Percentiles rank a stretch among this genome's conserved stretches.
Conservation (phyloP, 2,113 vertebrate species). For the Ceyx margarethae region DNA sequence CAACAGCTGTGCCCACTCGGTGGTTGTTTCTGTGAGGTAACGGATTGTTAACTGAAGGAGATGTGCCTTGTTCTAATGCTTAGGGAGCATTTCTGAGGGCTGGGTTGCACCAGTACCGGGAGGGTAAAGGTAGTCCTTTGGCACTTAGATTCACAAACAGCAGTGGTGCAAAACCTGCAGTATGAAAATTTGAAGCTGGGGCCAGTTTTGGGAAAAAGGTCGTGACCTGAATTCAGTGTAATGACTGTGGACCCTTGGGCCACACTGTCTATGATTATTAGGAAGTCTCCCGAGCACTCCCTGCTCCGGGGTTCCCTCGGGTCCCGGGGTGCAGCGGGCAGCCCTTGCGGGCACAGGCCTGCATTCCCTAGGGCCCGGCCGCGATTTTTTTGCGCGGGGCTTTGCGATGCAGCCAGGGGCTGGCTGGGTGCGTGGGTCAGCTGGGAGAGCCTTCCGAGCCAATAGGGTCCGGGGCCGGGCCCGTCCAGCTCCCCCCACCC, state of each 20-base stretch:
- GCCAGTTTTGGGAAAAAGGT: not conserved
- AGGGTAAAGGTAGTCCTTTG: not conserved
- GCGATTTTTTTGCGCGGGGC: not conserved
- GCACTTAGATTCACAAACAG: not conserved
- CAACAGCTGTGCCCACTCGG: constrained; percentile 24
- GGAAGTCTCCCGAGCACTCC: not conserved
- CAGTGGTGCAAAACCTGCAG: not conserved
- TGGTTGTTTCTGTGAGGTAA: constrained; percentile 1
- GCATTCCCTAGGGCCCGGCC: accelerated
- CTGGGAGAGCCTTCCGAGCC: accelerated
- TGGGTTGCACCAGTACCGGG: not conserved
- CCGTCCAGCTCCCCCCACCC: not conserved
- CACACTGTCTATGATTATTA: accelerated
- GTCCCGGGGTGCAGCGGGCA: not conserved
- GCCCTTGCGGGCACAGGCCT: no score
- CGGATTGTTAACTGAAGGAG: not conserved
- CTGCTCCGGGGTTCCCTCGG: accelerated
- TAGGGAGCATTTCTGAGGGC: not conserved
- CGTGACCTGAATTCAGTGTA: not conserved
- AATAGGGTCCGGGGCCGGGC: not conserved
- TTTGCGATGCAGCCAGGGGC: accelerated
- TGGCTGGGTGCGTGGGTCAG: accelerated
- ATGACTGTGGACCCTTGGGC: not conserved
- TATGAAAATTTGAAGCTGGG: not conserved
- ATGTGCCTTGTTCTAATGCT: not conserved